Conservation (phyloP, 1,140 invertebrate genomes). For the Nebria ingens region DNA sequence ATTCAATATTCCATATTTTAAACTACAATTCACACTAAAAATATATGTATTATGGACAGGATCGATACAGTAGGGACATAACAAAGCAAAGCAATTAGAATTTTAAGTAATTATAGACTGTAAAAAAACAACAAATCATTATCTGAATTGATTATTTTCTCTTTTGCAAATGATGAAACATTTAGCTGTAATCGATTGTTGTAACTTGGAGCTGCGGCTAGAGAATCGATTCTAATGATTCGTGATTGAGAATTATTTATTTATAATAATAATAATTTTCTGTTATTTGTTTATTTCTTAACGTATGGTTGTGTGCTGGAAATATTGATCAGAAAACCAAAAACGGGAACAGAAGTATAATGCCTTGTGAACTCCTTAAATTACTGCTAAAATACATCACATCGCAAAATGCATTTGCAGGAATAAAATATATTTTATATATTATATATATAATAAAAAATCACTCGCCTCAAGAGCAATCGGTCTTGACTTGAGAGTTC, state of each 20-base stretch:
- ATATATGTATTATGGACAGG: conserved; percentile 35
- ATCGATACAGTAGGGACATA: conserved; percentile 32
- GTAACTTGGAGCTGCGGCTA: conserved; percentile 30
- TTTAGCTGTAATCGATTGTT: conserved; percentile 46
- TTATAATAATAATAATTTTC: conserved; percentile 15
- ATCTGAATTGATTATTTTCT: too few species aligned
- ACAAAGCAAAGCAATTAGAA: conserved; percentile 41
- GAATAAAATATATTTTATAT: conserved; percentile 68
- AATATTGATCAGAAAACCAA: too few species aligned
- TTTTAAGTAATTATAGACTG: conserved; percentile 23
- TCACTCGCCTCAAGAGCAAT: conserved; percentile 38
- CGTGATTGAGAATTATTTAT: too few species aligned
- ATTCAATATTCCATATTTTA: conserved; percentile 25
- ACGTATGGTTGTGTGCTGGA: too few species aligned
- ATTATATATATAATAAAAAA: conserved; percentile 56
- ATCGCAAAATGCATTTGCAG: conserved; percentile 68
- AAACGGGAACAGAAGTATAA: conserved; percentile 31
- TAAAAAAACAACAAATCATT: conserved; percentile 35
- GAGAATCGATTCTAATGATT: conserved; percentile 22
- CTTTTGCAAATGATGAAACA: conserved; percentile 40
- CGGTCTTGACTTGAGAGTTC: neutral
- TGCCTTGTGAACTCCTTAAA: conserved; percentile 42
- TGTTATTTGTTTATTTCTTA: too few species aligned
- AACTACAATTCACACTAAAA: conserved; percentile 34
- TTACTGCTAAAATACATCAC: conserved; percentile 71